A percentile compares a stretch with the other conserved stretches of the same genome.
phyloP scores from a whole-genome alignment of 2,113 vertebrate genomes.

The Camelus bactrianus region DNA sequence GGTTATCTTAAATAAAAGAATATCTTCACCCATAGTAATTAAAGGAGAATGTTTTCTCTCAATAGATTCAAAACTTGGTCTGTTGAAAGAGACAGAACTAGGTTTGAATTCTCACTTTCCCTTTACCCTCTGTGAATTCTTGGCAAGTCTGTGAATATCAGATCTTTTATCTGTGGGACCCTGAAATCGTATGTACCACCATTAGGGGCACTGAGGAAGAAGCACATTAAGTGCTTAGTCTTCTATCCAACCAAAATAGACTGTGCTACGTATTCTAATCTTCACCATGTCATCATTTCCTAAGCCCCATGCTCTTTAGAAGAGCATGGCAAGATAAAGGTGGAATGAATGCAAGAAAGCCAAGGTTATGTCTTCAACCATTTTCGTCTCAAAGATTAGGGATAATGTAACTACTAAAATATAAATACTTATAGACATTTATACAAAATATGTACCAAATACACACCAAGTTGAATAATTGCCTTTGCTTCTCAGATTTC shows the following conservation, averaged over 20 bases:
- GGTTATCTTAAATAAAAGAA: not conserved
- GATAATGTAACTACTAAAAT: not conserved
- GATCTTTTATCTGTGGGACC: not conserved
- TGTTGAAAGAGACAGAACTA: not conserved
- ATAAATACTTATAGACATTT: not conserved
- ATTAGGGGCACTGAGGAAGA: not conserved
- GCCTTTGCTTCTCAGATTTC: not conserved
- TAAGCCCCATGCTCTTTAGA: not conserved
- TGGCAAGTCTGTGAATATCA: not conserved
- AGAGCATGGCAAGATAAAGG: not conserved
- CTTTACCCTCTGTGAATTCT: not conserved
- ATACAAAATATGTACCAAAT: not conserved
- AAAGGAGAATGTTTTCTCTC: not conserved
- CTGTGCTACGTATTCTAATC: not conserved
- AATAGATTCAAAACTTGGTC: not conserved
- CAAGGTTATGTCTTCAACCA: not conserved
- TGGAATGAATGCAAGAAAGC: not conserved
- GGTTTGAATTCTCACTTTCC: not conserved
- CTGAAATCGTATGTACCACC: not conserved
- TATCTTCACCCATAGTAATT: not conserved
- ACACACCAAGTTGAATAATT: not conserved
- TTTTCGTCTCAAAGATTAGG: not conserved
- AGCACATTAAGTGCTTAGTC: not conserved
- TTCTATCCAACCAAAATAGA: not conserved
- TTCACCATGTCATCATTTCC: not conserved